These are phyloP conservation scores for Thyatira batis DNA, from an alignment of 2,888 invertebrate genomes.

Conservation along the genomic window DNA sequence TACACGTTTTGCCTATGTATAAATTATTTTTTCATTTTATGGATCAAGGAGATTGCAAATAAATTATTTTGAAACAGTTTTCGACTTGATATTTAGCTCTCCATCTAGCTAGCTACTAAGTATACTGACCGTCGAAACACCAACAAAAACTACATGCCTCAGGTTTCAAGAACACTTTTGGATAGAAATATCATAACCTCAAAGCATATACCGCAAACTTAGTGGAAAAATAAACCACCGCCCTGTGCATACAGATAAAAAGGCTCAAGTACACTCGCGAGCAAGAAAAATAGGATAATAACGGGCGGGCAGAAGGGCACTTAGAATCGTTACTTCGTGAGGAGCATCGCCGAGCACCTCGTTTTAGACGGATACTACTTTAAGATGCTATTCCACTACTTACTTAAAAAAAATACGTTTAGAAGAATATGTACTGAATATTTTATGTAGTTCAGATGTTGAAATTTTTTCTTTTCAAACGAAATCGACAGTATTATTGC, in stretches of 20 bases:
- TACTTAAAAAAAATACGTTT: neutral
- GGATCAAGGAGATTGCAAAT: too few relatives aligned
- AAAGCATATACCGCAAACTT: slow-evolving; percentile 14
- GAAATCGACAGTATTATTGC: too few relatives aligned
- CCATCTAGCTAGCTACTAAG: too few relatives aligned
- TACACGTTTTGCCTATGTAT: neutral
- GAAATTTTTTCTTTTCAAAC: too few relatives aligned
- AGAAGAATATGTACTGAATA: too few relatives aligned
- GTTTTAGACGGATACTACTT: slow-evolving; percentile 23
- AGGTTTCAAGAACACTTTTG: neutral
- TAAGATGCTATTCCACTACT: slow-evolving; percentile 6
- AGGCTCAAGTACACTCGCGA: slow-evolving; percentile 29
- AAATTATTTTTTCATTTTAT: neutral
- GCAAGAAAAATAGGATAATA: slow-evolving; percentile 62
- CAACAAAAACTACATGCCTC: too few relatives aligned
- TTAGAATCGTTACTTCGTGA: slow-evolving; percentile 53
- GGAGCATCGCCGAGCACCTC: slow-evolving; percentile 51
- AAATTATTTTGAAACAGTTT: neutral
- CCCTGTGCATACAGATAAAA: slow-evolving; percentile 26
- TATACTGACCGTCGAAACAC: too few relatives aligned
- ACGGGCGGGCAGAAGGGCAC: slow-evolving; percentile 50
- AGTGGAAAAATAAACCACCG: slow-evolving; percentile 19
- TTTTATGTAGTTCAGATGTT: too few relatives aligned
- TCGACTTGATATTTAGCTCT: too few relatives aligned
- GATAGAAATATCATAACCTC: neutral